Base-by-base conservation (phyloP, 2,113 vertebrate genomes). In the Alouatta palliata region DNA sequence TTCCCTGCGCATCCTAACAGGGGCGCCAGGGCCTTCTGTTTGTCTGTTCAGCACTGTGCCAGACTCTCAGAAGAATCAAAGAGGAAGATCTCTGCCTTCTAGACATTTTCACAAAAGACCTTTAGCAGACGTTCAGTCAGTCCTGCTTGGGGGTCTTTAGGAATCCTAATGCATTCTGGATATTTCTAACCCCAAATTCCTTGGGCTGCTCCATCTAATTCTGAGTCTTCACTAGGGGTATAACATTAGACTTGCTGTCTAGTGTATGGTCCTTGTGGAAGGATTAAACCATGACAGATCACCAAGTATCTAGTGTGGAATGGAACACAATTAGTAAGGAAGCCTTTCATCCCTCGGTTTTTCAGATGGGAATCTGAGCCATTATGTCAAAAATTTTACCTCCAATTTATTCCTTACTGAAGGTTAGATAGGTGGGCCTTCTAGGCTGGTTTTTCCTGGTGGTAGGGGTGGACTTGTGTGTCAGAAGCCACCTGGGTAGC, bases 91-190 rank as follows among this genome's bases (percentile, higher is more conserved):
- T 87, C 25, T 89, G 73, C 30, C 49, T 2, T 91, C 43, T 58
- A 56, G 32, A 90, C 93, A 37, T 77, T 90, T 85, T 92, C 61
- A 47, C 85, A 21, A 88, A 75, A 90, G 32, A 25, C 35, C 8
- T 45, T 96, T 91, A 91, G 90, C 35, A 96, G 73, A 96, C 75
- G 17, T 76, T 93, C 75, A 85, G 56, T 95, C 80, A 83, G 40
- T 56, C 5, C 76, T 23, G 37, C 61, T 87, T 56, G 37, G 43
- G n/a, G 40, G n/a, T 70, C 76, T 94, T 96, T 93, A 87, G 66
- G 71, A 91, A 45, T 93, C 9, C 17, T 96, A 47, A 90, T 49
- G 5, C 5, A 45, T 87, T 68, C 82, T 83, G 27, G 23, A 20
- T 52, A 45, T 98, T 94, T 91, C 16, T 32, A 90, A 6, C 85